Evolutionary conservation across 1,140 invertebrate genomes (phyloP).

Genomic region (Megalonaias nervosa): DNA sequence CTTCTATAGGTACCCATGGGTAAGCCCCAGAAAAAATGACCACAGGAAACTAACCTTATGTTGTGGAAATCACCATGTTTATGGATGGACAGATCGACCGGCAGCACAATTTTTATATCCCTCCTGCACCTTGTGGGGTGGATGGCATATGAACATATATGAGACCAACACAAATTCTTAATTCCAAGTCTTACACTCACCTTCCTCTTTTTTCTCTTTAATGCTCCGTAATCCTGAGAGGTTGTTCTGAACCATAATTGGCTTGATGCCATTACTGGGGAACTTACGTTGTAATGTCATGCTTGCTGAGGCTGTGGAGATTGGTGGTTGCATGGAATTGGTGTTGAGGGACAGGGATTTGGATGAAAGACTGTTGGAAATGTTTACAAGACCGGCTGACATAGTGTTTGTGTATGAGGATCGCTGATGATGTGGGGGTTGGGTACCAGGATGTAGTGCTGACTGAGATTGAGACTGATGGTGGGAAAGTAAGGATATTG

Average conservation of each 20-base stretch:
- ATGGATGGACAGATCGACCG: no score
- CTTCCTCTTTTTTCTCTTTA: constrained; percentile 32
- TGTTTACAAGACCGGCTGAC: background rate
- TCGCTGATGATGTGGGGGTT: constrained; percentile 11
- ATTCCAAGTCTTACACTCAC: constrained; percentile 1
- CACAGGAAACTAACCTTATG: no score
- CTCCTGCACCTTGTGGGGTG: no score
- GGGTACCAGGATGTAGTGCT: background rate
- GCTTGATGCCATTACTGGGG: constrained; percentile 24
- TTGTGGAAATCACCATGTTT: no score
- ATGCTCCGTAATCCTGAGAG: constrained; percentile 30
- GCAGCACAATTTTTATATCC: no score
- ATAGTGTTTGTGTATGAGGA: no score
- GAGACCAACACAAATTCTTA: no score
- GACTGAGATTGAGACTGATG: constrained; percentile 11
- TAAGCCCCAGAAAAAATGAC: no score
- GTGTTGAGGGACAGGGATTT: constrained; percentile 22
- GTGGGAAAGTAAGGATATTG: constrained; percentile 6
- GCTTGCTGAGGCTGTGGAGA: constrained; percentile 9
- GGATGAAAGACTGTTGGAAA: constrained; percentile 22
- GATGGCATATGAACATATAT: no score
- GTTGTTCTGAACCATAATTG: constrained; percentile 29
- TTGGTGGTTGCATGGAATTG: constrained; percentile 20
- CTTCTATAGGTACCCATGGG: no score
- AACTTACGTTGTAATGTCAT: constrained; percentile 35